A percentile compares a stretch with the other conserved stretches of the same genome.
Evolutionary conservation across 2,113 vertebrate species (phyloP).

Genomic region (Rattus rattus): DNA sequence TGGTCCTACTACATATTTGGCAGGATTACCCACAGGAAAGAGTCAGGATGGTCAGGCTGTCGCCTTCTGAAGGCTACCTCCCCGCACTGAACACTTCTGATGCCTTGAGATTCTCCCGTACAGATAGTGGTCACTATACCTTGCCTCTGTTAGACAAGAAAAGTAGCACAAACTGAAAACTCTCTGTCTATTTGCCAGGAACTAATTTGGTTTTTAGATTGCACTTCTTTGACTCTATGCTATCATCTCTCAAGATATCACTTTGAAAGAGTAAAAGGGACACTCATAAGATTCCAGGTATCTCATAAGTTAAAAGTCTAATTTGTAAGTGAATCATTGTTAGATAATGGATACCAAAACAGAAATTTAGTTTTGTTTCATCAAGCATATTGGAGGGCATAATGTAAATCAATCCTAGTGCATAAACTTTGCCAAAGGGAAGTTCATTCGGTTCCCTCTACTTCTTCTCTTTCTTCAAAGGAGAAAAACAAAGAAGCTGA

Average conservation of each 20-base stretch:
- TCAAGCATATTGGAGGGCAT: neutral
- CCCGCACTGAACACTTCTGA: neutral
- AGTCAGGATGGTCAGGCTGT: no score
- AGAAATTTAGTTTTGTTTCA: neutral
- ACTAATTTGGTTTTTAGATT: constrained; percentile 18
- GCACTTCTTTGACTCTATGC: neutral
- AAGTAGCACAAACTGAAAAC: neutral
- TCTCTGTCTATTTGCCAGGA: neutral
- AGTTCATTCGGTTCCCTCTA: neutral
- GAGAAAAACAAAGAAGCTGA: neutral
- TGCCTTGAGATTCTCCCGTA: neutral
- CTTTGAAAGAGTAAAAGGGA: neutral
- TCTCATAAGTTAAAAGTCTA: constrained; percentile 2
- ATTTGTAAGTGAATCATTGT: neutral
- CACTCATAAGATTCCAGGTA: neutral
- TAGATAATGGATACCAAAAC: neutral
- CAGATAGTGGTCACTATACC: neutral
- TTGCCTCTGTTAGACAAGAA: neutral
- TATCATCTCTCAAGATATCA: neutral
- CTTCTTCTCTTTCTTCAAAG: neutral
- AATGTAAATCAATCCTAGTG: neutral
- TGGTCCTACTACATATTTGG: neutral
- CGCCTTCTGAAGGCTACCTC: neutral
- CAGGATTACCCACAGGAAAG: neutral
- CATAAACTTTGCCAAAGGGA: neutral